phyloP scores from a whole-genome alignment of 2,113 vertebrate species.

The Mormyrus lacerda region DNA sequence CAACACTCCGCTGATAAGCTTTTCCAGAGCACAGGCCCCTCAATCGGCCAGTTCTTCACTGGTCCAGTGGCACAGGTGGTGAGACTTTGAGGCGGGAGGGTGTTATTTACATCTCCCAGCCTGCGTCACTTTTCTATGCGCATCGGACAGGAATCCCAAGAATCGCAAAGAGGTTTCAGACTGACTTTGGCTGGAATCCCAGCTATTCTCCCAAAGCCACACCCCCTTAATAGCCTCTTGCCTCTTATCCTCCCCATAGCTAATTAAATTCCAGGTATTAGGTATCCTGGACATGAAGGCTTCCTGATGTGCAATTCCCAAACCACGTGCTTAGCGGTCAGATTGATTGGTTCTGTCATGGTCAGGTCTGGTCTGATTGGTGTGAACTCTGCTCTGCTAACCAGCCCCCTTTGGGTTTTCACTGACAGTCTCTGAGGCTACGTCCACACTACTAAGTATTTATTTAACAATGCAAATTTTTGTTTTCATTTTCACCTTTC shows the following conservation, averaged over 20 bases:
- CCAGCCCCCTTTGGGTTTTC: not conserved
- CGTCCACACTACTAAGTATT: not conserved
- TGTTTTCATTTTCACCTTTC: not conserved
- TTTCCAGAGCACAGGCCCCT: not conserved
- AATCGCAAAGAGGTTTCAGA: conserved; percentile 37
- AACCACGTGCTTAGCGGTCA: not conserved
- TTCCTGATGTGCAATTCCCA: not conserved
- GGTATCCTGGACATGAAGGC: not conserved
- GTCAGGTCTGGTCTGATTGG: not conserved
- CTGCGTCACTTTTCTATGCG: not conserved
- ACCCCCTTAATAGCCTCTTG: not conserved
- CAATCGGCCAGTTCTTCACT: not conserved
- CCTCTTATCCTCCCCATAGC: too few relatives aligned
- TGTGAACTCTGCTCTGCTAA: not conserved
- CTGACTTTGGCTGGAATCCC: conserved; percentile 31
- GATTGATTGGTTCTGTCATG: not conserved
- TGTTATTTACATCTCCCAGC: conserved; percentile 20
- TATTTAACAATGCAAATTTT: not conserved
- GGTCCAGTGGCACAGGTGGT: conserved; percentile 8
- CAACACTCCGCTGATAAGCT: not conserved
- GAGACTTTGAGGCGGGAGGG: conserved; percentile 20
- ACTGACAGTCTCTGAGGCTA: not conserved
- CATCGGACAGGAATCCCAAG: conserved; percentile 44
- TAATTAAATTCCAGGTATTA: not conserved
- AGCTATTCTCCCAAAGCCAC: conserved; percentile 30